Conservation (phyloP, 2,888 invertebrate species). For the Molorchus minor region DNA sequence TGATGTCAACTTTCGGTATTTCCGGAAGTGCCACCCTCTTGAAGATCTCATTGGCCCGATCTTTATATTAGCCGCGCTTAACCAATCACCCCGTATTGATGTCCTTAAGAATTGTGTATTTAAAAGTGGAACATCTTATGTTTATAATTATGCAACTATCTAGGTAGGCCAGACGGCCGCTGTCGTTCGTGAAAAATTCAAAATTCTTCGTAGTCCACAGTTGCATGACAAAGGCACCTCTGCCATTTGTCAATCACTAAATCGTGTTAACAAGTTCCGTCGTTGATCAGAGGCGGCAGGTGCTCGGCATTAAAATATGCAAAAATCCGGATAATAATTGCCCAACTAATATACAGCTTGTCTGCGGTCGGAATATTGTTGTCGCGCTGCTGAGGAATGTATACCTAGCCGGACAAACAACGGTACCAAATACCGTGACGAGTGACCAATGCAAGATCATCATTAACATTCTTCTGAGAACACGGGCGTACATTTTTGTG, state of each 20-base stretch:
- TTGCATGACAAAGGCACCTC: too few relatives aligned
- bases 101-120: too few relatives aligned
- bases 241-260: background rate
- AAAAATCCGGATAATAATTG: slow-evolving; percentile 22
- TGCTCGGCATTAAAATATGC: slow-evolving; percentile 11
- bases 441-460: slow-evolving; percentile 20
- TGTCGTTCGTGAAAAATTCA: too few relatives aligned
- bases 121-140: too few relatives aligned
- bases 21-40: too few relatives aligned
- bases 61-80: too few relatives aligned
- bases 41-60: too few relatives aligned
- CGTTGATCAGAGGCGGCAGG: slow-evolving; percentile 6
- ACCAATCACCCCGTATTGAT: too few relatives aligned
- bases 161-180: too few relatives aligned
- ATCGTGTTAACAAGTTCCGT: background rate
- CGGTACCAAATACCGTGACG: slow-evolving; percentile 28
- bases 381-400: slow-evolving; percentile 18
- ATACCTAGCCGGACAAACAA: slow-evolving; percentile 19
- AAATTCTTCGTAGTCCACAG: too few relatives aligned
- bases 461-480: slow-evolving; percentile 24
- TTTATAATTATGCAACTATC: too few relatives aligned
- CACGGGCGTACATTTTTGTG: slow-evolving; percentile 10
- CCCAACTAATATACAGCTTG: slow-evolving; percentile 14
- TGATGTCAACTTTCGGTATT: too few relatives aligned
- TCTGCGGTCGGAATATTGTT: slow-evolving; percentile 14